Evolutionary conservation across 2,113 vertebrate species (phyloP), one percentile per base, ranked within the genome.

Genomic region (Egretta garzetta): DNA sequence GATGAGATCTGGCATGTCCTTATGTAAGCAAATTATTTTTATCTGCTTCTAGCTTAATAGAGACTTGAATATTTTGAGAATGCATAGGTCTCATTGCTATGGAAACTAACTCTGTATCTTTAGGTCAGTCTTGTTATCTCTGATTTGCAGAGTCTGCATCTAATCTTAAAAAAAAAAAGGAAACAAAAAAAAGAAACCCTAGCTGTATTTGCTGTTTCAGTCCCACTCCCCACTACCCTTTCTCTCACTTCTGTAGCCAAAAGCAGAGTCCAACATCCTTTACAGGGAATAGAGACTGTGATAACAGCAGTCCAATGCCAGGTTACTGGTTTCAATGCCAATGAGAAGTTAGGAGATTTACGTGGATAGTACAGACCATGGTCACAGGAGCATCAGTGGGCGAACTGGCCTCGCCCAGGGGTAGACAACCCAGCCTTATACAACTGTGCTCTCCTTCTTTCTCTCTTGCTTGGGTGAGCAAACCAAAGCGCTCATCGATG

Each of bases 11-110:
- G 52, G 50, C 35, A 75, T 41, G 60, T 17, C 80, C 24, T 86
- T 91, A 92, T 58, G 32, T 75, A 93, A 95, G 73, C 24, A 95
- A 91, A 95, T 82, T 93, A 93, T 96, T 96, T 97, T 91, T 97
- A 92, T 94, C 87, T 91, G 26, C 71, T 86, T 92, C 73, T 75
- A 95, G 41, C 32, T 76, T 93, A 96, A 96, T 77, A 92, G 47
- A 88, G 28, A 45, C 26, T 84, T 47, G 64, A 70, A 81, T 92
- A 93, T 90, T 96, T 93, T 93, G 91, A 90, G 79, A 88, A 92
- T 17, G 60, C 79, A 93, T 68, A 91, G 47, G 76, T 92, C 70
- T 86, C 56, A 94, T 96, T 92, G 88, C 97, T 96, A 97, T 96
- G 95, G 96, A 93, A 97, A 97, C 95, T 83, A 85, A 63, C 41